phyloP scores from a whole-genome alignment of 2,888 invertebrate species.

The Synanthedon andrenaeformis region DNA sequence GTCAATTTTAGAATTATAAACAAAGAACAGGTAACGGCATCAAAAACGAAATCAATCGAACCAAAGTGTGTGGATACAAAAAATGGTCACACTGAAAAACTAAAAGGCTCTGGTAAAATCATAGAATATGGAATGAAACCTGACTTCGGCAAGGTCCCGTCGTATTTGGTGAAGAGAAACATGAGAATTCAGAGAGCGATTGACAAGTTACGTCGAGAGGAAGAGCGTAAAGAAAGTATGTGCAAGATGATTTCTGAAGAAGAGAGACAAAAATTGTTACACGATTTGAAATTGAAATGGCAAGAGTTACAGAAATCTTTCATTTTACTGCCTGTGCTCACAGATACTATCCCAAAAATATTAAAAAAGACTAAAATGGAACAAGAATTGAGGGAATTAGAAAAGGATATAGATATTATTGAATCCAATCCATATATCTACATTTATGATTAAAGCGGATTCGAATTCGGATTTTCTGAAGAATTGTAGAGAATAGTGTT shows the following conservation, averaged over 20 bases:
- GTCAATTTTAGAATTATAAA: constrained; percentile 73
- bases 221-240: constrained; percentile 62
- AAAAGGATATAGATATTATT: constrained; percentile 86
- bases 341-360: constrained; percentile 87
- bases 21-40: constrained; percentile 67
- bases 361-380: constrained; percentile 84
- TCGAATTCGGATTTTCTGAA: too few species aligned
- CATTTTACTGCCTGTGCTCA: constrained; percentile 85
- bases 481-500: too few species aligned
- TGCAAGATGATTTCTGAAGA: constrained; percentile 73
- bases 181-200: constrained; percentile 34
- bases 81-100: constrained; percentile 71
- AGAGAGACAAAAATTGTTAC: constrained; percentile 68
- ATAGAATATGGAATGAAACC: constrained; percentile 74
- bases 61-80: constrained; percentile 74
- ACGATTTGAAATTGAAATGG: constrained; percentile 87
- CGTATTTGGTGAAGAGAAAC: constrained; percentile 71
- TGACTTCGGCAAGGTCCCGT: constrained; percentile 79
- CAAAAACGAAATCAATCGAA: constrained; percentile 66
- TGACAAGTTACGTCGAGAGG: constrained; percentile 36
- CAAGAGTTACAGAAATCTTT: constrained; percentile 82
- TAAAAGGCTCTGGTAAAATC: constrained; percentile 74
- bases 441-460: constrained; percentile 69
- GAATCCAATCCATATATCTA: constrained; percentile 87
- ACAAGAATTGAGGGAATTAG: constrained; percentile 80